A percentile compares a stretch with the other conserved stretches of the same genome.
Conservation (phyloP, 2,113 vertebrate genomes). For the Chlorodrepanis virens region DNA sequence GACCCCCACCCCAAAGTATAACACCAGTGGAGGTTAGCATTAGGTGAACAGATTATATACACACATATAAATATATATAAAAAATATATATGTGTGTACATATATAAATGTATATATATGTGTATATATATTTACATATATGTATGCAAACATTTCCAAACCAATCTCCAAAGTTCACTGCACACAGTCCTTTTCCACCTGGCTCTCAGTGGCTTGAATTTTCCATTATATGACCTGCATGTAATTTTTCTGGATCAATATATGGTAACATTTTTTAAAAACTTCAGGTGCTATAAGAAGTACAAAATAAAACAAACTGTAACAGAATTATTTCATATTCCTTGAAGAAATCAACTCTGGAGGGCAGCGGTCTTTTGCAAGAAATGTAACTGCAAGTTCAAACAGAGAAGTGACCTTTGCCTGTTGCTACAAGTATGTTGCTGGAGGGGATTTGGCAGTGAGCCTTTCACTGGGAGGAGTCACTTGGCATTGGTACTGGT, state of each 20-base stretch:
- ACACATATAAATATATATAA: not conserved
- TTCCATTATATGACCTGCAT: not conserved
- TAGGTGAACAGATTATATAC: not conserved
- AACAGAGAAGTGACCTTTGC: conserved; percentile 57
- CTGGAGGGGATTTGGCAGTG: conserved; percentile 36
- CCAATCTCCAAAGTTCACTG: not conserved
- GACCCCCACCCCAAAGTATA: not conserved
- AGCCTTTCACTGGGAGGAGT: conserved; percentile 41
- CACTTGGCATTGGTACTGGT: not conserved
- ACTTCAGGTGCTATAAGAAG: not conserved
- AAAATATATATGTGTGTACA: not conserved
- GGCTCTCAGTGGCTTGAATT: not conserved
- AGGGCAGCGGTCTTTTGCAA: conserved; percentile 22
- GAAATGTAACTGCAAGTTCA: conserved; percentile 34
- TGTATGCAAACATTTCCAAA: not conserved
- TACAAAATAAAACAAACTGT: not conserved
- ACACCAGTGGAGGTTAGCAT: not conserved
- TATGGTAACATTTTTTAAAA: not conserved
- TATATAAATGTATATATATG: not conserved
- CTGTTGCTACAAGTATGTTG: conserved; percentile 40
- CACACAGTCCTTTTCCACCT: not conserved
- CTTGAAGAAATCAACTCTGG: not conserved
- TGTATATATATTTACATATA: not conserved
- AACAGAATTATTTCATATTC: not conserved
- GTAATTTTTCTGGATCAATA: not conserved